Base-by-base conservation (phyloP, 2,888 invertebrate genomes). In the Esperia sulphurella region DNA sequence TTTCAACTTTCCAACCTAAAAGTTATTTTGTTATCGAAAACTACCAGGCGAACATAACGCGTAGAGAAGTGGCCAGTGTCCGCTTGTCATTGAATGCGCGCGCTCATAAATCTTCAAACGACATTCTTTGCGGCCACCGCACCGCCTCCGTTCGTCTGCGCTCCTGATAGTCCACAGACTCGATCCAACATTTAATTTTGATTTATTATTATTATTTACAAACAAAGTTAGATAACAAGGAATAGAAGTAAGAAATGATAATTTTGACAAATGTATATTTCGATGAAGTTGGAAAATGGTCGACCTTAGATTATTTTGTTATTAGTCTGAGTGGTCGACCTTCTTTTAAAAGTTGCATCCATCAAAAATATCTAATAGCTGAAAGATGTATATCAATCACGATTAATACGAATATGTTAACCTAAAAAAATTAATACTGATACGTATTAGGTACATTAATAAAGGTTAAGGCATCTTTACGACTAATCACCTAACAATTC, bases 91-190 rank as follows among this genome's bases (percentile, higher is more conserved):
- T 71, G 71, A 57, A 55, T 63, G 61, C 68, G 69, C 74, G 71
- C 71, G 59, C 74, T 72, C 78, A 83, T 83, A 80, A 82, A 83
- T 80, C 71, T 74, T 57, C 50, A 66, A 68, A 64, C 74, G 79
- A 79, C 82, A 83, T 83, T 83, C 83, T 83, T 83, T 83, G 79
- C 75, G 61, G 65, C 65, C 68, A 72, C 74, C 74, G 76, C 77
- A 71, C 54, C 52, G 53, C 67, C 68, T 71, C 54, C 52, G 53
- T 67, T 59, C 63, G 63, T 64, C 65, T 78, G 72, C 61, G 69
- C 68, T 64, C 71, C 75, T 73, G 71, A 68, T 78, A 68, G 39
- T 13, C 5, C 1, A 7, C 8, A 13, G 12, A 39, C 39, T 14
- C 39, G 10, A 33, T 2, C 8, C 21, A 21, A 21, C 21, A 21